Evolutionary conservation across 2,113 vertebrate genomes (phyloP), one percentile per base, ranked within the genome.

Genomic region (Paracanthobrama guichenoti): DNA sequence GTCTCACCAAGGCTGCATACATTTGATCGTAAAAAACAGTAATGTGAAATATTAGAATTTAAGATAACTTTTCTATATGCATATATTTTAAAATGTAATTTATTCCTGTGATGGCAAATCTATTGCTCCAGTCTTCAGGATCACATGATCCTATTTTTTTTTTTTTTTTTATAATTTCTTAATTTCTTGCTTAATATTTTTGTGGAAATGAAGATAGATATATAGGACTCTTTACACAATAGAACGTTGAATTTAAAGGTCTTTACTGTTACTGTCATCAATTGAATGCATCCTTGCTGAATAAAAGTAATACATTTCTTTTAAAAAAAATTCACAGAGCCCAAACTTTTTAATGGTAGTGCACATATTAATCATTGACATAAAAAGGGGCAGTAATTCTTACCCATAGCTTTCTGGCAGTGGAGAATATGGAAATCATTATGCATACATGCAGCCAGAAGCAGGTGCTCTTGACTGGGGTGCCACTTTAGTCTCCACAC

Each of bases 401-500:
- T 87, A 96, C 96, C 95, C 13, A 93, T n/a, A 3, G 92, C 93
- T 26, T 91, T 88, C 0, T 93, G 94, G 91, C 95, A 97, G 92
- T 96, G 89, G 0, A 98, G 94, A 87, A 99, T 92, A 62, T 95
- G 95, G 86, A 98, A 97, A 75, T 97, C 96, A 0, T 94, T 93
- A 88, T 97, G 96, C 98, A 97, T 98, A 83, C 97, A 98, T 59
- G 98, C 97, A 0, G 97, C 97, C 85, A 99, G 66, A 80, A 99
- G 95, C 85, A 98, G 92, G 13, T 96, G 89, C 0, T 92, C 89
- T 6, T 92, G 83, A 48, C 78, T 88, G 0, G 98, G 98, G 57
- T 99, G 97, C 98, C 98, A 99, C 91, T 96, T 98, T 10, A 99
- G 90, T 91, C 98, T 92, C 98, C 98, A 99, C 3, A 99, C 96